Percentiles rank a stretch among this genome's conserved stretches.
Evolutionary conservation across 2,888 invertebrate species (phyloP).

Genomic region (Phrixothrix hirtus): DNA sequence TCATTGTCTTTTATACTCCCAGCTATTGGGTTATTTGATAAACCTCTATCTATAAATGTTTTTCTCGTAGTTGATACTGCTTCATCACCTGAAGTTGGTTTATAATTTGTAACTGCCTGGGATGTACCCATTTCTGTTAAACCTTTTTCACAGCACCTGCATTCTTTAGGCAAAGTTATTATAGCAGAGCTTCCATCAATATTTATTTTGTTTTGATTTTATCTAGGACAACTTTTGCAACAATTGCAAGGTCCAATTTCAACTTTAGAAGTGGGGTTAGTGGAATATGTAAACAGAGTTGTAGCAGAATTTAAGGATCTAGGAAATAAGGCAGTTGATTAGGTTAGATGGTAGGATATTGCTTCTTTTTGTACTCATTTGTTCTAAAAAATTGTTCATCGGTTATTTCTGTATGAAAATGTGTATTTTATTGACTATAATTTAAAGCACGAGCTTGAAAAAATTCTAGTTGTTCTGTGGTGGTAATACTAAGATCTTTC

Average conservation of each 20-base stretch:
- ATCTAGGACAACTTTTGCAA: constrained; percentile 10
- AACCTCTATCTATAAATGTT: too few species aligned
- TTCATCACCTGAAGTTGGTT: too few species aligned
- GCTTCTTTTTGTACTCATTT: constrained; percentile 52
- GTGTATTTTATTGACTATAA: constrained; percentile 59
- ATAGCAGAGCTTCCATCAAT: not conserved
- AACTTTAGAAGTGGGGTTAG: not conserved
- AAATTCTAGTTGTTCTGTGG: constrained; percentile 56
- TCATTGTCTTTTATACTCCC: too few species aligned
- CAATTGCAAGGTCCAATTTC: constrained; percentile 6
- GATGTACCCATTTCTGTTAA: too few species aligned
- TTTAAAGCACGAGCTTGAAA: constrained; percentile 61
- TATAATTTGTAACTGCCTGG: too few species aligned
- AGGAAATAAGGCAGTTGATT: constrained; percentile 7
- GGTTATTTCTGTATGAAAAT: constrained; percentile 59
- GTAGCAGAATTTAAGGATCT: constrained; percentile 14
- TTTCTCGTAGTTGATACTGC: too few species aligned
- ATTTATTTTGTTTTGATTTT: not conserved
- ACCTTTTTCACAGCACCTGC: not conserved
- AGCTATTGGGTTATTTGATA: too few species aligned
- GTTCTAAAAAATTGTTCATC: constrained; percentile 60
- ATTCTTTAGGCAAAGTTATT: not conserved
- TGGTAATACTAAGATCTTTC: constrained; percentile 46
- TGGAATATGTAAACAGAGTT: constrained; percentile 15
- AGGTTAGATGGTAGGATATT: constrained; percentile 51